These are phyloP conservation scores for Salvelinus fontinalis DNA, from an alignment of 2,113 vertebrate genomes.

Conservation along the genomic window DNA sequence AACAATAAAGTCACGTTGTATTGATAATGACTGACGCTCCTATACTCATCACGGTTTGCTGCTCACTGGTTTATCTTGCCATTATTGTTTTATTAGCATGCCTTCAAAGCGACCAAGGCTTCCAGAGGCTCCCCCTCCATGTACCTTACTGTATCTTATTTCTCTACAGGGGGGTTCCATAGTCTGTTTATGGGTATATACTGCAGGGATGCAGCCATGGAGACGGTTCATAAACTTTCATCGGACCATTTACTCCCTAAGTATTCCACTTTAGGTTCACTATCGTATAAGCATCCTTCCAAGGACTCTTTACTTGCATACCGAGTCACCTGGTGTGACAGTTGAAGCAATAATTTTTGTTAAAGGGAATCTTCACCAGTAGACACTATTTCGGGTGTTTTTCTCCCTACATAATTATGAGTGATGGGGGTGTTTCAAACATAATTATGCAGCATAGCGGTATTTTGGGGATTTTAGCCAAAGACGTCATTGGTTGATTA, in stretches of 20 bases:
- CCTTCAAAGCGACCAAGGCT: conserved; percentile 11
- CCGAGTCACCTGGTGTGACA: not conserved
- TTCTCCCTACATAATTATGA: no score
- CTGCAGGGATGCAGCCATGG: conserved; percentile 17
- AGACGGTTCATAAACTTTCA: conserved; percentile 52
- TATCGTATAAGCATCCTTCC: conserved; percentile 31
- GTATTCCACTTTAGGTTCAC: conserved; percentile 20
- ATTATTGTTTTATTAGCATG: conserved; percentile 59
- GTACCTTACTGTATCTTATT: conserved; percentile 36
- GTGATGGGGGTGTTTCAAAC: no score
- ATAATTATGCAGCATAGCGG: no score
- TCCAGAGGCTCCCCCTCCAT: conserved; percentile 26
- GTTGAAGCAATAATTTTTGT: not conserved
- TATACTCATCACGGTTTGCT: conserved; percentile 58
- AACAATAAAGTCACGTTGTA: conserved; percentile 47
- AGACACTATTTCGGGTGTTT: no score
- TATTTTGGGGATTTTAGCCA: no score
- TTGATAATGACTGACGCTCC: conserved; percentile 53
- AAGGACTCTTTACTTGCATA: not conserved
- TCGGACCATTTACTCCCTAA: conserved; percentile 38
- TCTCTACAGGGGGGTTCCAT: conserved; percentile 29
- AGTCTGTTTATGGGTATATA: conserved; percentile 35
- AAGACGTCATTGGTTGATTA: no score
- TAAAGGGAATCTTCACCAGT: not conserved
- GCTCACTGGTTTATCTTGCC: conserved; percentile 62